Evolutionary conservation across 2,113 vertebrate species (phyloP).

Genomic region (Agapornis roseicollis): DNA sequence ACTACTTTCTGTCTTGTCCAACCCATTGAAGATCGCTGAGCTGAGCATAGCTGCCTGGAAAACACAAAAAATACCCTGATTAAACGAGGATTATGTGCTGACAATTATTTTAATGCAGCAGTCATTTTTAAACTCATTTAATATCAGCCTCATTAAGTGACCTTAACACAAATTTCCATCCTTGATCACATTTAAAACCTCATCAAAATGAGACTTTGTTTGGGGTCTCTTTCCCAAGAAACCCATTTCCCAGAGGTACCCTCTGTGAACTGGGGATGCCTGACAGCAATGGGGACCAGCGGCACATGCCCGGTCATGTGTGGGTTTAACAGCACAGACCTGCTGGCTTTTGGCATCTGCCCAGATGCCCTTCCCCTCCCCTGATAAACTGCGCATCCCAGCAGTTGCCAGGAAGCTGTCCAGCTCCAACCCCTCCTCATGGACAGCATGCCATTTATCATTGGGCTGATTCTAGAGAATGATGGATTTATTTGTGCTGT

Average conservation of each 20-base stretch:
- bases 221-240: background rate
- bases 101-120: background rate
- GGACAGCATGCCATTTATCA: background rate
- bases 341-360: background rate
- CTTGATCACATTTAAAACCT: background rate
- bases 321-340: background rate
- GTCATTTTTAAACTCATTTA: background rate
- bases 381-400: background rate
- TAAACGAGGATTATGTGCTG: background rate
- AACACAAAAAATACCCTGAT: background rate
- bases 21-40: background rate
- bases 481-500: background rate
- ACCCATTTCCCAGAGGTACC: background rate
- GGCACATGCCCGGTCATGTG: accelerated
- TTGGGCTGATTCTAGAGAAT: background rate
- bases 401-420: background rate
- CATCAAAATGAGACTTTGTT: background rate
- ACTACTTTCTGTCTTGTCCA: background rate
- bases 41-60: background rate
- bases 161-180: background rate
- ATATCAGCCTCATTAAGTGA: background rate
- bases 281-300: background rate
- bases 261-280: background rate
- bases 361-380: background rate
- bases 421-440: background rate